phyloP scores from a whole-genome alignment of 2,797 vertebrate genomes.

The Aphelocoma californica region DNA sequence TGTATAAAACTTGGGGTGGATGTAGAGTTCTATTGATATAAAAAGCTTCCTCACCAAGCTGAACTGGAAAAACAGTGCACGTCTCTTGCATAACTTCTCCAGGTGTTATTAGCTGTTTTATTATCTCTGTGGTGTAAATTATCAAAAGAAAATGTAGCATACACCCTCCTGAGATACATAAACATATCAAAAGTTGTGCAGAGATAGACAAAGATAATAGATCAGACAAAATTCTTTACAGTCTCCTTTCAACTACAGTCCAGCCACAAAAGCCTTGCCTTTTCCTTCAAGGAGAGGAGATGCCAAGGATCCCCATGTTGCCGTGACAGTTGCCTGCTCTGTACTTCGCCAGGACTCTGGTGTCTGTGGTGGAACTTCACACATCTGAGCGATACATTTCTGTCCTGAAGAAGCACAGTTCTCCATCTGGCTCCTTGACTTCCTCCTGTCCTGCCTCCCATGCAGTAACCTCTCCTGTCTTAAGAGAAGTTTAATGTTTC shows the following conservation, averaged over 20 bases:
- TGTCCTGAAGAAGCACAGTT: neutral
- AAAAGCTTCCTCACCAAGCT: neutral
- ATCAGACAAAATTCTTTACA: neutral
- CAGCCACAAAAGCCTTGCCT: neutral
- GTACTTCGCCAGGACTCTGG: neutral
- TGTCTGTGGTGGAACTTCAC: neutral
- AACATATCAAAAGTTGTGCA: neutral
- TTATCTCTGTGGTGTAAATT: neutral
- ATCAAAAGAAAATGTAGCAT: neutral
- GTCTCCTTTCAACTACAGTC: neutral
- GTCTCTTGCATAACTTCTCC: neutral
- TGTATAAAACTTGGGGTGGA: neutral
- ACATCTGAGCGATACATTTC: neutral
- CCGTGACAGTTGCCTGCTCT: rapidly evolving
- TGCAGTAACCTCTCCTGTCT: neutral
- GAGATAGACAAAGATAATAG: neutral
- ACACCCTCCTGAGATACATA: neutral
- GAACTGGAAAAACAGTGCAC: neutral
- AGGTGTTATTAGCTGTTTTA: neutral
- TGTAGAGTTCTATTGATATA: neutral
- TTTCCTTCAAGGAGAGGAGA: neutral
- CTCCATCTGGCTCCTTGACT: neutral
- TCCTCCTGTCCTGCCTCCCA: neutral
- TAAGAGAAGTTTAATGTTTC: neutral
- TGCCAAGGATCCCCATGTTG: neutral